Evolutionary conservation across 2,113 vertebrate genomes (phyloP).

Genomic region (Myiozetetes cayanensis): DNA sequence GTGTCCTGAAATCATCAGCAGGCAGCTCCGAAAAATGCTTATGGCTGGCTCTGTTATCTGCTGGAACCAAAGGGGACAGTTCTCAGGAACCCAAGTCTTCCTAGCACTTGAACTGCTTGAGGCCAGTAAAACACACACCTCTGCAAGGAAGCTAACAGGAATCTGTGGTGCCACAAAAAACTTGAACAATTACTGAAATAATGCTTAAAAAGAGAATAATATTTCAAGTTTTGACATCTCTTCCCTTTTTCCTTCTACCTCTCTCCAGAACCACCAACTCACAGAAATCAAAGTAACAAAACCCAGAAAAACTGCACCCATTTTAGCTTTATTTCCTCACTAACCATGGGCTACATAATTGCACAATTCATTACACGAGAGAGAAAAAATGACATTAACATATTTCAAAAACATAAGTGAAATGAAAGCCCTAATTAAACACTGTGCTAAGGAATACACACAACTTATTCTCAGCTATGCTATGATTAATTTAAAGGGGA

Average conservation of each 20-base stretch:
- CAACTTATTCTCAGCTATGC: background rate
- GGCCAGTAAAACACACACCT: background rate
- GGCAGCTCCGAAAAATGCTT: rapidly evolving
- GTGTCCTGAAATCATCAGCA: background rate
- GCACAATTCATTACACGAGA: background rate
- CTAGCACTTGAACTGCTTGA: background rate
- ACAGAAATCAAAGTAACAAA: background rate
- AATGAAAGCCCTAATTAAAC: background rate
- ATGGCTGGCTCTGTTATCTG: rapidly evolving
- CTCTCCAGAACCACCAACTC: background rate
- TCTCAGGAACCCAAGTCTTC: rapidly evolving
- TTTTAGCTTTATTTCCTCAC: background rate
- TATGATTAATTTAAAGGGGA: background rate
- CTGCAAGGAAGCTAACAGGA: background rate
- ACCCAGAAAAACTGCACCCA: background rate
- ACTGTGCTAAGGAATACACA: background rate
- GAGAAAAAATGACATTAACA: background rate
- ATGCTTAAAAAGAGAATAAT: background rate
- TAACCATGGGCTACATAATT: background rate
- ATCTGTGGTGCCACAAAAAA: background rate
- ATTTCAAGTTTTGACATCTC: background rate
- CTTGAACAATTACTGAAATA: background rate
- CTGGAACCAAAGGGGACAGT: background rate
- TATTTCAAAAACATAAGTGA: background rate
- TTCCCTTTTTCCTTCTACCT: background rate